Evolutionary conservation across 2,113 vertebrate genomes (phyloP).

Genomic region (Phylloscopus whistleri): DNA sequence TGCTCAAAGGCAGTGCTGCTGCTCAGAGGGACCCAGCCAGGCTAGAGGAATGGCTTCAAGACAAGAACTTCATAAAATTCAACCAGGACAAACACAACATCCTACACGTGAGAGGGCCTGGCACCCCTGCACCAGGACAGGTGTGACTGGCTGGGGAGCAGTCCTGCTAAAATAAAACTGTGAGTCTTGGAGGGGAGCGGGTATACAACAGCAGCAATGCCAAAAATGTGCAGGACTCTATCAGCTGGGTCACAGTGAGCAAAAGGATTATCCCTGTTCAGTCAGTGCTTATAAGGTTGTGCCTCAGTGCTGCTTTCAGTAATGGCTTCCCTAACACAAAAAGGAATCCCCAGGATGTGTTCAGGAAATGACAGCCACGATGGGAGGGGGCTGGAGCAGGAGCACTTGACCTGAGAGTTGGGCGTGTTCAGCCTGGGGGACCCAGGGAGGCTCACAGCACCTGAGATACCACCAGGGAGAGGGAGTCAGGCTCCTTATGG

Average conservation of each 20-base stretch:
- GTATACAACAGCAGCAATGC: not conserved
- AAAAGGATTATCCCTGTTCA: not conserved
- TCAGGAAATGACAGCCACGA: not conserved
- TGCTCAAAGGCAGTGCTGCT: fast-evolving
- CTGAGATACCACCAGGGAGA: not conserved
- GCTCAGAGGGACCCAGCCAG: not conserved
- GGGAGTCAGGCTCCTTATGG: not conserved
- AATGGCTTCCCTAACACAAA: not conserved
- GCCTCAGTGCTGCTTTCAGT: not conserved
- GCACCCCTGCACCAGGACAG: not conserved
- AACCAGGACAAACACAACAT: not conserved
- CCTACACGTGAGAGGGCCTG: not conserved
- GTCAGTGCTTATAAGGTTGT: not conserved
- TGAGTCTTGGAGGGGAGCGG: not conserved
- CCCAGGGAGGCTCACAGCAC: not conserved
- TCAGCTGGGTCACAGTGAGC: not conserved
- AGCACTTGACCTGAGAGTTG: not conserved
- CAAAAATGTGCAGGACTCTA: not conserved
- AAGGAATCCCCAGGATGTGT: not conserved
- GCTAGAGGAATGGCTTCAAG: not conserved
- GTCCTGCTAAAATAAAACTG: not conserved
- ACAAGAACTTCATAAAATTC: not conserved
- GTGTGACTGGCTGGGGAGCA: not conserved
- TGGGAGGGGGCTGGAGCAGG: not conserved
- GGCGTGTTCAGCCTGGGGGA: not conserved